phyloP scores from a whole-genome alignment of 37 sponge, comb jelly and placozoan genomes.

The Eunapius fragilis region DNA sequence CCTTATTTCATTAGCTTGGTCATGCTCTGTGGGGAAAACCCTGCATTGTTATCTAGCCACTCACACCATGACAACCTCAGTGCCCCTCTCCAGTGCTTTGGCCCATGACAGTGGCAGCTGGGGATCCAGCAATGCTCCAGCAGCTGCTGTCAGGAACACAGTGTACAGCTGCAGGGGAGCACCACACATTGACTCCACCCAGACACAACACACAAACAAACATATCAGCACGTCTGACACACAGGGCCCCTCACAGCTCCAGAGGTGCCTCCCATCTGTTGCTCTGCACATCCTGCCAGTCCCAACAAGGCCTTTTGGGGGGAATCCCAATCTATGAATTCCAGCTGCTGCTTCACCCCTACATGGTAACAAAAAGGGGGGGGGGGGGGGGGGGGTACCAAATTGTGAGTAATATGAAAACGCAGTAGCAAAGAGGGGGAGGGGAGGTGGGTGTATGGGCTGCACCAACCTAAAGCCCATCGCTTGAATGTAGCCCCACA shows the following conservation, averaged over 20 bases:
- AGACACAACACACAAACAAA: too few relatives aligned
- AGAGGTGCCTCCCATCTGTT: constrained; percentile 84
- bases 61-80: constrained; percentile 60
- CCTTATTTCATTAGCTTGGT: neutral
- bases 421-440: too few relatives aligned
- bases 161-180: constrained; percentile 55
- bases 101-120: constrained; percentile 43
- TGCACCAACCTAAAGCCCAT: constrained; percentile 57
- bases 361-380: neutral
- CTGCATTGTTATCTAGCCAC: neutral
- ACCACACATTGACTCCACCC: too few relatives aligned
- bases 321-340: constrained; percentile 55
- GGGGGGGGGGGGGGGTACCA: too few relatives aligned
- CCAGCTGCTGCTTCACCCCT: constrained; percentile 24
- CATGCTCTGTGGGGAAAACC: neutral
- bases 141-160: constrained; percentile 61
- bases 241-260: constrained; percentile 69
- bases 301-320: constrained; percentile 56
- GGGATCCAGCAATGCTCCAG: constrained; percentile 10
- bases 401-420: too few relatives aligned
- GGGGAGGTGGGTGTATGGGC: too few relatives aligned
- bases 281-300: constrained; percentile 42
- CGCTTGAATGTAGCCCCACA: constrained; percentile 86
- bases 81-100: constrained; percentile 43
- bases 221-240: too few relatives aligned